A percentile compares a stretch with the other conserved stretches of the same genome.
Evolutionary conservation across 2,888 invertebrate species (phyloP).

Genomic region (Hypomecis punctinalis): DNA sequence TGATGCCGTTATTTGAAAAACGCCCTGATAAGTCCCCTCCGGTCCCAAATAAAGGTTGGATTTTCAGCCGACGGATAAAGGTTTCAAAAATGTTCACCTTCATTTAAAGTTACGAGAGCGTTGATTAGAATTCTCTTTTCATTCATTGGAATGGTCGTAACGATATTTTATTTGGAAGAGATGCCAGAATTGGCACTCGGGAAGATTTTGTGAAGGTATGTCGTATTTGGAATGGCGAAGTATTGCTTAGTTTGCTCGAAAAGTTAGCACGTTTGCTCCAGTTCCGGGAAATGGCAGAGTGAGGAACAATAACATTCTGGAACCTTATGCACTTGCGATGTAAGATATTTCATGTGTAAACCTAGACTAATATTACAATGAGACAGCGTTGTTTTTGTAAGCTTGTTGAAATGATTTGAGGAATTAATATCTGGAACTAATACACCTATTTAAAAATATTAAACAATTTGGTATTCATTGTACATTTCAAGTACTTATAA

Average conservation of each 20-base stretch:
- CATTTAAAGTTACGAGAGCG: slow-evolving; percentile 67
- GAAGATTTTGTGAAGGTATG: slow-evolving; percentile 29
- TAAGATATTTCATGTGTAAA: background rate
- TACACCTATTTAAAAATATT: too few species aligned
- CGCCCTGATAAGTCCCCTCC: slow-evolving; percentile 73
- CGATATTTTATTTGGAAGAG: slow-evolving; percentile 52
- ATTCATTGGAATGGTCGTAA: slow-evolving; percentile 54
- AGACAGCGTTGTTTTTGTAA: background rate
- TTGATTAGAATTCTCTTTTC: slow-evolving; percentile 66
- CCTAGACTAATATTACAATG: background rate
- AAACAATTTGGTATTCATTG: too few species aligned
- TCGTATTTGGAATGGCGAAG: slow-evolving; percentile 26
- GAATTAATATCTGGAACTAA: too few species aligned
- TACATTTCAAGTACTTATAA: too few species aligned
- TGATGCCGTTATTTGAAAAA: slow-evolving; percentile 75
- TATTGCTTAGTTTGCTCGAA: slow-evolving; percentile 22
- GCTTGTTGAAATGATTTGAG: too few species aligned
- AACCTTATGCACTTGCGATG: slow-evolving; percentile 4
- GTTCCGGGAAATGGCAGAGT: slow-evolving; percentile 14
- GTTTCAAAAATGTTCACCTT: slow-evolving; percentile 70
- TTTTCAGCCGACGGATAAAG: slow-evolving; percentile 63
- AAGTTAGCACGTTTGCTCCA: slow-evolving; percentile 21
- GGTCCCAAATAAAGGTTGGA: slow-evolving; percentile 68
- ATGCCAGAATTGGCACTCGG: slow-evolving; percentile 38
- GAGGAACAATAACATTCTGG: slow-evolving; percentile 12